Percentiles rank a stretch among this genome's conserved stretches.
These are phyloP conservation scores for Chrysolina americana DNA, from an alignment of 2,888 invertebrate genomes.

Conservation along the genomic window DNA sequence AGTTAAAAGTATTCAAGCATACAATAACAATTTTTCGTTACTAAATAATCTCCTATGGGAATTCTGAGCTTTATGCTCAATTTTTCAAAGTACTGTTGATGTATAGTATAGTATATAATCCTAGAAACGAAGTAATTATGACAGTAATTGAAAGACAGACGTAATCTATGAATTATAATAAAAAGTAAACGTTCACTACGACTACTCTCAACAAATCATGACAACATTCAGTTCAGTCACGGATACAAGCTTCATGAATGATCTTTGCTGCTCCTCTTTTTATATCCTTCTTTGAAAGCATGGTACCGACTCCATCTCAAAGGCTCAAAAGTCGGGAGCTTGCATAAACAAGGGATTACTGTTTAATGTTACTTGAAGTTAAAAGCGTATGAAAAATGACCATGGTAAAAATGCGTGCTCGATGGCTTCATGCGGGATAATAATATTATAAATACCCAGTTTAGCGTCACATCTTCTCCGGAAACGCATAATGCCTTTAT, in stretches of 20 bases:
- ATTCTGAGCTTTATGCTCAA: too few relatives aligned
- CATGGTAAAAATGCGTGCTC: conserved; percentile 42
- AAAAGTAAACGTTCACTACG: too few relatives aligned
- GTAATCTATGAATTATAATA: too few relatives aligned
- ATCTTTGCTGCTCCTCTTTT: not conserved
- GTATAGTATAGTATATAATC: too few relatives aligned
- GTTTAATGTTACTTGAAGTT: conserved; percentile 46
- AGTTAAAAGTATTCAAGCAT: too few relatives aligned
- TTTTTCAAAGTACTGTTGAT: too few relatives aligned
- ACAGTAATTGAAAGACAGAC: too few relatives aligned
- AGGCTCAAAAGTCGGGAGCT: conserved; percentile 40
- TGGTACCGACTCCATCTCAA: conserved; percentile 39
- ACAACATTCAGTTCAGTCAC: not conserved
- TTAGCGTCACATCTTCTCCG: conserved; percentile 27
- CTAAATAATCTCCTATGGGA: too few relatives aligned
- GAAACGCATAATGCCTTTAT: not conserved
- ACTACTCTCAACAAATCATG: too few relatives aligned
- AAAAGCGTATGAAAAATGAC: conserved; percentile 48
- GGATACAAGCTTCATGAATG: not conserved
- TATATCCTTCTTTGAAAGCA: conserved; percentile 32
- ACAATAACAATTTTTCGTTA: too few relatives aligned
- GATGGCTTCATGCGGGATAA: conserved; percentile 42
- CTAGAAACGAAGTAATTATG: too few relatives aligned
- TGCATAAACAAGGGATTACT: conserved; percentile 50
- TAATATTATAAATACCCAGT: conserved; percentile 36